phyloP scores from a whole-genome alignment of 2,888 invertebrate species.

The Lasioglossum calceatum region DNA sequence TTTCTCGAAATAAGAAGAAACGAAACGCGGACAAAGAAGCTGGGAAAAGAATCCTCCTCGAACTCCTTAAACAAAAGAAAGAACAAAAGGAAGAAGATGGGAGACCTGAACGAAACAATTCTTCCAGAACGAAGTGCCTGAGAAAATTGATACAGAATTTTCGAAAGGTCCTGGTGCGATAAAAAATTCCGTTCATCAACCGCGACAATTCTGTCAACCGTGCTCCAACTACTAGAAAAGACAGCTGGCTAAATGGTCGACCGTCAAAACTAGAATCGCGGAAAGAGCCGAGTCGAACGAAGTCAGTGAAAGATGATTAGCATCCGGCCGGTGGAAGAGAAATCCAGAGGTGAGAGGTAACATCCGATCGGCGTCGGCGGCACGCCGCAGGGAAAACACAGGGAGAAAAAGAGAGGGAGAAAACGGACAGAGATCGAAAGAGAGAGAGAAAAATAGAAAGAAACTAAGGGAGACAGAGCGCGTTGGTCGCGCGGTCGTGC shows the following conservation, averaged over 20 bases:
- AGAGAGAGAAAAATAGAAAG: neutral
- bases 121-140: no score
- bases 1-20: neutral
- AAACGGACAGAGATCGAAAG: neutral
- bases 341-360: slow-evolving; percentile 43
- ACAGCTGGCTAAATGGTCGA: neutral
- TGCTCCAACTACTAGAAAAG: no score
- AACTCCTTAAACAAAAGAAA: neutral
- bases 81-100: neutral
- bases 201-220: no score
- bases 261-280: neutral
- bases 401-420: neutral
- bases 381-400: slow-evolving; percentile 59
- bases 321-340: slow-evolving; percentile 33
- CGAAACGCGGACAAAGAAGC: neutral
- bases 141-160: neutral
- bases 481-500: slow-evolving; percentile 59
- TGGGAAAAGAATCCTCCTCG: neutral
- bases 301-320: slow-evolving; percentile 43
- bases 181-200: neutral
- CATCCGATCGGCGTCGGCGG: slow-evolving; percentile 39
- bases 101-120: neutral
- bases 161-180: neutral
- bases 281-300: slow-evolving; percentile 8
- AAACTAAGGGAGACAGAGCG: neutral